Conservation (phyloP, 2,113 vertebrate species). For the Puntigrus tetrazona region DNA sequence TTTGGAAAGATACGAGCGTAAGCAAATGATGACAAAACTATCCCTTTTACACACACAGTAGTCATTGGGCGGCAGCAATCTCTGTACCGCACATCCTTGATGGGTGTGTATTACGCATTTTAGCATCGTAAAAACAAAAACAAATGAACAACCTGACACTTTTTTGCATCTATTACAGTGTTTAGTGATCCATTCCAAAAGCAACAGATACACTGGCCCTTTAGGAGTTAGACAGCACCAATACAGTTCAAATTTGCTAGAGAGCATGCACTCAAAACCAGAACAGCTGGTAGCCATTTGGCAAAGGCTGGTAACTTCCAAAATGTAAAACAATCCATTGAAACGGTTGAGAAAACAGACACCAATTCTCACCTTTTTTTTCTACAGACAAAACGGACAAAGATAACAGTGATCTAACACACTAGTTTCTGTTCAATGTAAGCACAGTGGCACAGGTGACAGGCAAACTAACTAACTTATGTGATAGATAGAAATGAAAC, state of each 20-base stretch:
- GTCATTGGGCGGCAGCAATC: background rate
- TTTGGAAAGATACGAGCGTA: background rate
- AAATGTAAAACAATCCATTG: background rate
- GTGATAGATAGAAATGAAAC: slow-evolving; percentile 10
- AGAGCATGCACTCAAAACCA: slow-evolving; percentile 22
- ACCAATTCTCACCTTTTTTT: slow-evolving; percentile 24
- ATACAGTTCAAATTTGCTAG: slow-evolving; percentile 22
- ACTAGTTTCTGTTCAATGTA: slow-evolving; percentile 36
- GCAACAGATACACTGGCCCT: slow-evolving; percentile 46
- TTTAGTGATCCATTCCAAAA: slow-evolving; percentile 47
- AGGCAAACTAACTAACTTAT: slow-evolving; percentile 2
- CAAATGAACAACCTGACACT: background rate
- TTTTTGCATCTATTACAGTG: slow-evolving; percentile 40
- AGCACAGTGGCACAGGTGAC: slow-evolving; percentile 38
- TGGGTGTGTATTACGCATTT: background rate
- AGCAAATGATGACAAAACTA: background rate
- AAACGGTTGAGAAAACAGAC: slow-evolving; percentile 7
- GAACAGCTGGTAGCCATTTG: slow-evolving; percentile 12
- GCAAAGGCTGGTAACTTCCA: slow-evolving; percentile 39
- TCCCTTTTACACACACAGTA: background rate
- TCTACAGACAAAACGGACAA: slow-evolving; percentile 28
- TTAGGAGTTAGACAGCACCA: slow-evolving; percentile 25
- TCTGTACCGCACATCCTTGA: background rate
- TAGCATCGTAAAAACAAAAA: background rate
- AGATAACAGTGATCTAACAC: slow-evolving; percentile 32